Evolutionary conservation across 2,888 invertebrate species (phyloP).

Genomic region (Drosophila yooni): DNA sequence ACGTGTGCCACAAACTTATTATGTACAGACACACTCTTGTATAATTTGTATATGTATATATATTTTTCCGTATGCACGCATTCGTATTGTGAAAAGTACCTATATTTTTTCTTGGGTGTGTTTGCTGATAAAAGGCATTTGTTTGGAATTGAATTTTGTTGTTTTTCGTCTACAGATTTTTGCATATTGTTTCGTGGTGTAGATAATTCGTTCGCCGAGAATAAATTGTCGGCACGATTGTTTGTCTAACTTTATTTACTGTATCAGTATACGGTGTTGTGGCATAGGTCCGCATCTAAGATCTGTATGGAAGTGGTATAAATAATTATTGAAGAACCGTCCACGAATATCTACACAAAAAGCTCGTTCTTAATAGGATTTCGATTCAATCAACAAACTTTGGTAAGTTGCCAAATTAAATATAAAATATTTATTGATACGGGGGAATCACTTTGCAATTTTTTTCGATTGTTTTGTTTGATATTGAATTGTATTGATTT

Average conservation of each 20-base stretch:
- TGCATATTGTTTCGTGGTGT: conserved; percentile 26
- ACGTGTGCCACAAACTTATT: conserved; percentile 3
- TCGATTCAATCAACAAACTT: conserved; percentile 7
- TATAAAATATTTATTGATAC: background rate
- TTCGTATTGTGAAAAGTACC: background rate
- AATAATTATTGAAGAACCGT: conserved; percentile 19
- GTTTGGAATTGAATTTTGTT: conserved; percentile 36
- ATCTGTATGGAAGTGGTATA: conserved; percentile 3
- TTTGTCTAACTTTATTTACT: conserved; percentile 40
- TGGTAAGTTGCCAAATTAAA: conserved; percentile 30
- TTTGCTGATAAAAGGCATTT: conserved; percentile 36
- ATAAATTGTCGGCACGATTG: conserved; percentile 38
- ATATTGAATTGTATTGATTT: background rate
- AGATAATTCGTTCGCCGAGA: conserved; percentile 28
- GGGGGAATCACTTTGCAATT: background rate
- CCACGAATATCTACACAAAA: conserved; percentile 17
- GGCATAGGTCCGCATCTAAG: conserved; percentile 1
- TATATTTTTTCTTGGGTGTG: background rate
- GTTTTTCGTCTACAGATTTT: conserved; percentile 31
- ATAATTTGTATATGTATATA: background rate
- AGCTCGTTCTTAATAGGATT: conserved; percentile 27
- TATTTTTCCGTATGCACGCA: background rate
- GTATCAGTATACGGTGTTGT: conserved; percentile 19
- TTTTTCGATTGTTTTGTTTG: background rate
- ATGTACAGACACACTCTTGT: background rate